These are phyloP conservation scores for Drosophila nikananu DNA, from an alignment of 1,140 invertebrate species.

Conservation along the genomic window DNA sequence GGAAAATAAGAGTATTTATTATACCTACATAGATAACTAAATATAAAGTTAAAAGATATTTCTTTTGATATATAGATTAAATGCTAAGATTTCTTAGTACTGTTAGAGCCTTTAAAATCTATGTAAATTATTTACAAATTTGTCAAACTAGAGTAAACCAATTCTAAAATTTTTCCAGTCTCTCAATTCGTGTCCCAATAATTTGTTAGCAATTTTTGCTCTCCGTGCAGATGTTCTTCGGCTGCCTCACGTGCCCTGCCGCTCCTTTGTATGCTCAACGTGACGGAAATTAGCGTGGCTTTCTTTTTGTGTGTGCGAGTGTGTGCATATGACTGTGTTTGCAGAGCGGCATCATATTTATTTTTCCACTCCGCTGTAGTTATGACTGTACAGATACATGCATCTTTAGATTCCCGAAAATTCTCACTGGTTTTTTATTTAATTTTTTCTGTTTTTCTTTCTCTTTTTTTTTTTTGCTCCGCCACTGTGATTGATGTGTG, in stretches of 20 bases:
- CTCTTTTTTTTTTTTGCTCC: not conserved
- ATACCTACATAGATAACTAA: not conserved
- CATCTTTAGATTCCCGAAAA: constrained; percentile 70
- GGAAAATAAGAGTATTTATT: constrained; percentile 1
- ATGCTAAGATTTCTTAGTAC: too few species aligned
- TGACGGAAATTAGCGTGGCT: constrained; percentile 80
- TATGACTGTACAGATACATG: constrained; percentile 74
- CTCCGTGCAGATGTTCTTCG: constrained; percentile 29
- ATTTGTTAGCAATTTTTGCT: constrained; percentile 1
- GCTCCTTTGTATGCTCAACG: constrained; percentile 80
- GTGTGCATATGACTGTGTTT: constrained; percentile 36
- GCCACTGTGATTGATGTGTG: constrained; percentile 75
- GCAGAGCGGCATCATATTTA: constrained; percentile 67
- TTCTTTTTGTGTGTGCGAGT: constrained; percentile 36
- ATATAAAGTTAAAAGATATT: not conserved
- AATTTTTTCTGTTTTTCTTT: constrained; percentile 14
- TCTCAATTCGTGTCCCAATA: not conserved
- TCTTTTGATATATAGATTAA: too few species aligned
- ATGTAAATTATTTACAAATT: not conserved
- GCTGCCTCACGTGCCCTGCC: constrained; percentile 64
- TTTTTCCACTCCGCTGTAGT: constrained; percentile 75
- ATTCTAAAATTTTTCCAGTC: not conserved
- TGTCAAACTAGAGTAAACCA: not conserved
- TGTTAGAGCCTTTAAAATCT: too few species aligned
- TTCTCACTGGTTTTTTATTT: constrained; percentile 54